A percentile compares a stretch with the other conserved stretches of the same genome.
Evolutionary conservation across 1,140 invertebrate genomes (phyloP).

Genomic region (Hirudo medicinalis): DNA sequence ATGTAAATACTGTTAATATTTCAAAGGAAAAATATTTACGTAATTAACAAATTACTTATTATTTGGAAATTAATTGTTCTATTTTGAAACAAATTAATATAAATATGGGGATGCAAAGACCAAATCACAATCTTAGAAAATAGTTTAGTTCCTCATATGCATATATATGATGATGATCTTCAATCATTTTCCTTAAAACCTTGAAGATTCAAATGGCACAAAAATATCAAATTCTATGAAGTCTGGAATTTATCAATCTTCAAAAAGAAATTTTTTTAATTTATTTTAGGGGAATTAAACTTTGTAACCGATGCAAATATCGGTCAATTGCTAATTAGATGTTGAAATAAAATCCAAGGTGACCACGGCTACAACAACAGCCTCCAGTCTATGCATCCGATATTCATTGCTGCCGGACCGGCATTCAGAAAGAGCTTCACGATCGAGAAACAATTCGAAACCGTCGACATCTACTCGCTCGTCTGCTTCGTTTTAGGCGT

Average conservation of each 20-base stretch:
- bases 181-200: no score
- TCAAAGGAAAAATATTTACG: background rate
- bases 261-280: background rate
- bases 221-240: background rate
- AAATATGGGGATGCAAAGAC: no score
- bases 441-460: conserved; percentile 47
- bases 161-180: no score
- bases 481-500: conserved; percentile 51
- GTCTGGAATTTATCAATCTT: background rate
- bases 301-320: background rate
- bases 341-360: conserved; percentile 38
- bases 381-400: conserved; percentile 49
- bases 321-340: background rate
- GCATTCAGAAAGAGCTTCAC: conserved; percentile 46
- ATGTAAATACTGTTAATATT: background rate
- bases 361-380: conserved; percentile 56
- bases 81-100: no score
- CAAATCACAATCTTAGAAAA: no score
- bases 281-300: background rate
- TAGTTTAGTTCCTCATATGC: no score
- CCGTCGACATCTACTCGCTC: conserved; percentile 54
- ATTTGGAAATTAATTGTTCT: no score
- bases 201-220: background rate
- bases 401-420: conserved; percentile 57
- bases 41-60: background rate